Conservation (phyloP, 2,113 vertebrate genomes). For the Sinosuthora webbiana region DNA sequence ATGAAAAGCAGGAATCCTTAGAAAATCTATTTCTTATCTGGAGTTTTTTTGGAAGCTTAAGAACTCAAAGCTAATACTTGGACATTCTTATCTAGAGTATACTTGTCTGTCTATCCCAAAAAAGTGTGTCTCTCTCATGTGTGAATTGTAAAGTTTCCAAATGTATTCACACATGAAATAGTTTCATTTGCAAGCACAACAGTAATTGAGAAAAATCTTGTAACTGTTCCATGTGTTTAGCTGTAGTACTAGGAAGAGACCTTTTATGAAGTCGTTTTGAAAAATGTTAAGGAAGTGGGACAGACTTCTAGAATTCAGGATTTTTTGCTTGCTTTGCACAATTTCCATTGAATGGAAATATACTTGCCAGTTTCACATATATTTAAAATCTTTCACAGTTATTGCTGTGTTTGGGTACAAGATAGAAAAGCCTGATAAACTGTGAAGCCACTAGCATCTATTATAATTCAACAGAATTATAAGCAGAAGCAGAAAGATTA, state of each 20-base stretch:
- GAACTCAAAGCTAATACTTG: neutral
- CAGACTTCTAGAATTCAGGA: neutral
- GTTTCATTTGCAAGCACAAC: neutral
- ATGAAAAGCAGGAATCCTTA: neutral
- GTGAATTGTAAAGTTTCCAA: neutral
- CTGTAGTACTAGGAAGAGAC: neutral
- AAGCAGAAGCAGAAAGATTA: neutral
- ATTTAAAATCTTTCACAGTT: neutral
- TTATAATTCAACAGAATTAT: neutral
- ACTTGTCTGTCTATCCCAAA: neutral
- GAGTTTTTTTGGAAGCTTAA: neutral
- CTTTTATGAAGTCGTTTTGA: neutral
- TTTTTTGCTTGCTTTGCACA: neutral
- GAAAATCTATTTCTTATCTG: neutral
- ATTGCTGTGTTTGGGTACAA: neutral
- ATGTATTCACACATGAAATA: neutral
- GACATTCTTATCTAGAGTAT: neutral
- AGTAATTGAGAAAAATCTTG: neutral
- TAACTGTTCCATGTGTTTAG: neutral
- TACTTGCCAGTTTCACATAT: neutral
- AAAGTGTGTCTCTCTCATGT: neutral
- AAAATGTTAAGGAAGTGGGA: neutral
- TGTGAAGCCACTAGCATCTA: neutral
- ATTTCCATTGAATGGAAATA: neutral
- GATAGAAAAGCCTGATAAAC: neutral